A percentile compares a stretch with the other conserved stretches of the same genome.
phyloP scores from a whole-genome alignment of 2,888 invertebrate species.

The Sceliomorpha sp. region DNA sequence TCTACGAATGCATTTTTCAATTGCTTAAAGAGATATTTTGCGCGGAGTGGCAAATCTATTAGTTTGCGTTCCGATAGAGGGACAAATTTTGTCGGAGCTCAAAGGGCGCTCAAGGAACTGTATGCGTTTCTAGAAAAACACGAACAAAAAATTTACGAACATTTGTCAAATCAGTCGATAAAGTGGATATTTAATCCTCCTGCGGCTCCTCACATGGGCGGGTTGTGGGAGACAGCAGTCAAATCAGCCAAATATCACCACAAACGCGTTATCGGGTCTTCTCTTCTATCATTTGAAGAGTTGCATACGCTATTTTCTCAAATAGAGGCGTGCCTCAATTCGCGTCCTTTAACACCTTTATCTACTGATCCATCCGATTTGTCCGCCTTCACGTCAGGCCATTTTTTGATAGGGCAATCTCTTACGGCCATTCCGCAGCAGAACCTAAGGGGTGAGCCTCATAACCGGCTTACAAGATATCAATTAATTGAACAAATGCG shows the following conservation, averaged over 20 bases:
- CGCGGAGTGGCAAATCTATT: slow-evolving; percentile 38
- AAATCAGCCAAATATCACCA: neutral
- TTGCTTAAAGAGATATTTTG: slow-evolving; percentile 42
- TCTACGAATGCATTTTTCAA: slow-evolving; percentile 44
- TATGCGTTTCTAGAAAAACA: slow-evolving; percentile 19
- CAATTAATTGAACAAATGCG: neutral
- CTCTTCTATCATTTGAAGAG: neutral
- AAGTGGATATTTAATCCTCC: neutral
- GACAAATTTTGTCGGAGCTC: neutral
- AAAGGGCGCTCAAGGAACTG: neutral
- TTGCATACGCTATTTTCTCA: neutral
- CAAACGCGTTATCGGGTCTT: neutral
- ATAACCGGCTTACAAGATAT: neutral
- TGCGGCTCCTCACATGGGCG: too few relatives aligned
- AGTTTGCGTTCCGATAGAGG: slow-evolving; percentile 15
- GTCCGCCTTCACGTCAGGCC: neutral
- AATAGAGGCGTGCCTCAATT: neutral
- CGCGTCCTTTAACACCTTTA: neutral
- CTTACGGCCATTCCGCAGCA: neutral
- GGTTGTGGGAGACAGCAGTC: too few relatives aligned
- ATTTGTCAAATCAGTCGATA: neutral
- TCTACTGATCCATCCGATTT: neutral
- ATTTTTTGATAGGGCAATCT: neutral
- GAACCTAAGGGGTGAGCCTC: neutral
- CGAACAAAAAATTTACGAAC: slow-evolving; percentile 5